Base-by-base conservation (phyloP, 2,797 vertebrate genomes). In the Tolypeutes matacus region DNA sequence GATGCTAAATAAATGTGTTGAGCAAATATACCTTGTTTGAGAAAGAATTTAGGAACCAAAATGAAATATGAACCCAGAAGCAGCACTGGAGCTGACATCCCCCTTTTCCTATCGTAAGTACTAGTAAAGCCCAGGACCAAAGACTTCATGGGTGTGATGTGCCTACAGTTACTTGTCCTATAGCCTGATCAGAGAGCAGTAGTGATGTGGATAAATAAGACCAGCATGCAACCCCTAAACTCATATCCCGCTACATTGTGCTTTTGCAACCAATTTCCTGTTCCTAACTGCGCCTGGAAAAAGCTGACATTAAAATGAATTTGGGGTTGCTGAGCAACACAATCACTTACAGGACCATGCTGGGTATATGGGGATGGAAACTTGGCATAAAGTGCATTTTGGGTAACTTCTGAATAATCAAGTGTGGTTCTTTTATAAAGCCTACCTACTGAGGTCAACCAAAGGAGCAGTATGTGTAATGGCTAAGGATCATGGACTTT, bases 281-380 rank as follows among this genome's bases (percentile, higher is more conserved):
- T 86, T 34, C 76, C 56, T 64, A 31, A 83, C 17, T 39, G 29
- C 20, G 49, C 46, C 39, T 70, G 53, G 21, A 17, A 56, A 67
- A 93, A 77, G 78, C 21, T 86, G 65, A 14, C 76, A 67, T 36
- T 72, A 82, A 93, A 87, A 67, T 14, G 29, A 64, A 53, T 70
- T 62, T 39, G 25, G 62, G 9, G 34, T 76, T 53, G 60, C 60
- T 78, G 15, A 92, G 82, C 8, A 64, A 78, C 21, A 75, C 10
- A 0, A 46, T 4, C 85, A 12, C 39, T 65, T 78, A 36, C 3
- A 49, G 70, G 91, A 39, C 78, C 31, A 46, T 0, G 27, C 75
- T 46, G 58, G 49, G 12, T 34, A 0, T 2, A 4, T 39, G 64
- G 34, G 84, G n/a, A 58, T 20, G 13, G 29, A 73, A 21, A 62